Conservation (phyloP, 1,140 invertebrate species). For the Pinna nobilis region DNA sequence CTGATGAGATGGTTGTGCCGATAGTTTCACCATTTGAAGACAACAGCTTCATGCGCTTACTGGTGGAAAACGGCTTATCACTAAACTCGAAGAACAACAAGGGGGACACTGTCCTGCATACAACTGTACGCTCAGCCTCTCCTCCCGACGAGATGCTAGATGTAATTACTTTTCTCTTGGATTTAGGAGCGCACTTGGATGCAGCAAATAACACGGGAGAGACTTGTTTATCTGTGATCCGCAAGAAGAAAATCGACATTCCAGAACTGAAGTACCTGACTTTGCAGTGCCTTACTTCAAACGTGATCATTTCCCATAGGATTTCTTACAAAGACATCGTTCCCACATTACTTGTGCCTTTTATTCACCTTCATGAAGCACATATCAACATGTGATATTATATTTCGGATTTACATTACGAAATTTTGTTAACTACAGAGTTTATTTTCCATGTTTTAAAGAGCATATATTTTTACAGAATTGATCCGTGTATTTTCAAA, state of each 20-base stretch:
- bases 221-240: conserved; percentile 2
- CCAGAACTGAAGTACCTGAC: conserved; percentile 13
- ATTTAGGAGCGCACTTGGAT: conserved; percentile 22
- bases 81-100: conserved; percentile 3
- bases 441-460: too few relatives aligned
- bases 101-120: conserved; percentile 3
- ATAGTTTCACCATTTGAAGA: background rate
- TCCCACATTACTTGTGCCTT: background rate
- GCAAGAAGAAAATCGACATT: background rate
- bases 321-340: conserved; percentile 11
- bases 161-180: background rate
- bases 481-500: too few relatives aligned
- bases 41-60: background rate
- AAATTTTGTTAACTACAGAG: too few relatives aligned
- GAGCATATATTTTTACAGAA: too few relatives aligned
- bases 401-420: too few relatives aligned
- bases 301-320: conserved; percentile 14
- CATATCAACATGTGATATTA: too few relatives aligned
- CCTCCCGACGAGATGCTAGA: background rate
- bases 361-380: conserved; percentile 1
- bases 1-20: background rate
- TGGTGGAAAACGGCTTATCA: conserved; percentile 9
- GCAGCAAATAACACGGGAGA: background rate
- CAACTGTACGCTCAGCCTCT: background rate
- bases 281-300: conserved; percentile 20